These are phyloP conservation scores for Scaptodrosophila lebanonensis DNA, from an alignment of 1,140 invertebrate species.

Conservation along the genomic window DNA sequence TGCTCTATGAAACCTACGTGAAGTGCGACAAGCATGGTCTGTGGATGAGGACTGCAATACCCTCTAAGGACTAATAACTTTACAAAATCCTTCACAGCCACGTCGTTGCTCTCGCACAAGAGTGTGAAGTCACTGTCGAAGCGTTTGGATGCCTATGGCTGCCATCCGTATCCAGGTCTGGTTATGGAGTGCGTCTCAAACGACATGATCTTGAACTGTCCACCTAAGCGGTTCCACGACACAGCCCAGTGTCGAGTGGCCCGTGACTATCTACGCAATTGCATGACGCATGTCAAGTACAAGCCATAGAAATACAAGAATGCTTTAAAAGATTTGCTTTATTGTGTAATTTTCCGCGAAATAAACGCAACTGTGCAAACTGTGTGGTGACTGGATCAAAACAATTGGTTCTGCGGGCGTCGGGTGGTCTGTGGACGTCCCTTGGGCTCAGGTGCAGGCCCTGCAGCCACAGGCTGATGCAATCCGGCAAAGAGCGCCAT, in stretches of 20 bases:
- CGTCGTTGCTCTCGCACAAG: slow-evolving; percentile 21
- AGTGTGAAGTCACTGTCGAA: slow-evolving; percentile 24
- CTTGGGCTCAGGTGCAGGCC: slow-evolving; percentile 17
- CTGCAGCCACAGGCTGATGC: neutral
- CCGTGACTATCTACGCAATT: slow-evolving; percentile 36
- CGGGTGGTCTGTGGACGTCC: slow-evolving; percentile 23
- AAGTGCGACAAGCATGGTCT: slow-evolving; percentile 55
- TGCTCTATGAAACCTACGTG: slow-evolving; percentile 45
- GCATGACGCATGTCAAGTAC: slow-evolving; percentile 36
- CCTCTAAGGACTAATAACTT: no score
- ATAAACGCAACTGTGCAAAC: slow-evolving; percentile 4
- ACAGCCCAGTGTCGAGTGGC: slow-evolving; percentile 27
- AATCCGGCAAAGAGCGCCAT: slow-evolving; percentile 17
- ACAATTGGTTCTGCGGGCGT: slow-evolving; percentile 5
- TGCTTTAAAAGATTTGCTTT: no score
- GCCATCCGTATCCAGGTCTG: slow-evolving; percentile 49
- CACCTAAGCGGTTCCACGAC: slow-evolving; percentile 29
- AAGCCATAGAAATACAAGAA: slow-evolving; percentile 11
- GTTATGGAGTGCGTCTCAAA: slow-evolving; percentile 56
- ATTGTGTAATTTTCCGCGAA: no score
- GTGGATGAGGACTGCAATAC: neutral
- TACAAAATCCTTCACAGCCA: slow-evolving; percentile 10
- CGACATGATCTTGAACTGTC: slow-evolving; percentile 56
- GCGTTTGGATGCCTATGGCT: slow-evolving; percentile 23
- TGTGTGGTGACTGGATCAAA: slow-evolving; percentile 2